Base-by-base conservation (phyloP, 2,113 vertebrate genomes). In the Suricata suricatta region DNA sequence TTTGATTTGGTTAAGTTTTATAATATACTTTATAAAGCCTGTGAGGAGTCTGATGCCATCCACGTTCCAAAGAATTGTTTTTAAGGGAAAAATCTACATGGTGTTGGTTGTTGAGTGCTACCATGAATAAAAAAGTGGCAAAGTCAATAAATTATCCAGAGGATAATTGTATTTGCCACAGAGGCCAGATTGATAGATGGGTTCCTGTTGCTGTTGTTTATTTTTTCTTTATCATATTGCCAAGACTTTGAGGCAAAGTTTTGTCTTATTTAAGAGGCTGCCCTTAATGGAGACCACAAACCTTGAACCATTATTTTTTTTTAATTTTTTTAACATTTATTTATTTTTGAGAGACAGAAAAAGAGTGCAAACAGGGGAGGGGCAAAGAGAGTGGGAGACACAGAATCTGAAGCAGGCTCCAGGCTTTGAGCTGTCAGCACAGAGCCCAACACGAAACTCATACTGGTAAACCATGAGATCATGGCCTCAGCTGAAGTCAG, bases 1-100 rank as follows among this genome's bases (percentile, higher is more conserved):
- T 97, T 97, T 98, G 95, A 95, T 91, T 95, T 89, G 87, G 41
- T 90, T 94, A 98, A 97, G 89, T 66, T 95, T 85, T 94, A 57
- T 74, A 96, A 88, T 80, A 57, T 86, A 64, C 38, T 97, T 92
- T 71, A 85, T 38, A 60, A 88, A 81, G 64, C 88, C 87, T 98
- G 0, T 97, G 57, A 80, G 41, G 69, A 97, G 50, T 69, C 95
- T 87, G 44, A 96, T 77, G 41, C 21, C 33, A 71, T 41, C 21
- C 33, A 74, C 31, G 12, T 29, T 88, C 89, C 95, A 72, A 64
- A 92, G 60, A 97, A 87, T 54, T 81, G 93, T 93, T 94, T 97
- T 93, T 77, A 52, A 19, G 94, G 82, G 41, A 89, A 97, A 97
- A 96, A 97, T 41, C 25, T 82, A 89, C n/a, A 44, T 60, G 31